phyloP scores from a whole-genome alignment of 2,797 vertebrate genomes.

The Morelia viridis region DNA sequence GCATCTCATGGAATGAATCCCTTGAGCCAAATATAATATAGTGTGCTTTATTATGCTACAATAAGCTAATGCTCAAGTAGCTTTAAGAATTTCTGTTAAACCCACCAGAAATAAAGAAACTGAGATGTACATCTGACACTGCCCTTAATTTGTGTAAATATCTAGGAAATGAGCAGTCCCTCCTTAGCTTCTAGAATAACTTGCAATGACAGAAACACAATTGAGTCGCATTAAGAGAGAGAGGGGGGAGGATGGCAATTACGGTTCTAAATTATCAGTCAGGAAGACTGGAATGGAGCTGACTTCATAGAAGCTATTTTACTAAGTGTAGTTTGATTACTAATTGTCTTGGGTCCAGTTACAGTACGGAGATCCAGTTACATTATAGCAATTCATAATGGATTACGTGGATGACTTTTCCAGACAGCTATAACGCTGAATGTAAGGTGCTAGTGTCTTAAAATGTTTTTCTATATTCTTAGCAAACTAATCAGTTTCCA shows the following conservation, averaged over 20 bases:
- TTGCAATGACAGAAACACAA: slow-evolving; percentile 53
- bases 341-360: background rate
- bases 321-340: slow-evolving; percentile 12
- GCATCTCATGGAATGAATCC: slow-evolving; percentile 6
- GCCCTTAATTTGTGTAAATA: slow-evolving; percentile 21
- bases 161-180: slow-evolving; percentile 22
- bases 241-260: slow-evolving; percentile 35
- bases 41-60: slow-evolving; percentile 43
- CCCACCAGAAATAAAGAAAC: slow-evolving; percentile 22
- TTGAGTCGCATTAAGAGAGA: slow-evolving; percentile 37
- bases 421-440: background rate
- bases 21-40: slow-evolving; percentile 28
- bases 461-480: background rate
- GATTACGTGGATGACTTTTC: slow-evolving; percentile 23
- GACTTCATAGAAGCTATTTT: slow-evolving; percentile 43
- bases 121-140: slow-evolving; percentile 24
- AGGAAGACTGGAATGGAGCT: slow-evolving; percentile 38
- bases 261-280: slow-evolving; percentile 50
- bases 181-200: slow-evolving; percentile 37
- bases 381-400: slow-evolving; percentile 25
- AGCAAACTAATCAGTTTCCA: background rate
- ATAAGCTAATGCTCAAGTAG: slow-evolving; percentile 26
- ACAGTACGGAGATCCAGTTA: slow-evolving; percentile 36
- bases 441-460: background rate
- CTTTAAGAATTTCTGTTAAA: slow-evolving; percentile 30